Conservation (phyloP, 2,113 vertebrate species). For the Stictonetta naevosa region DNA sequence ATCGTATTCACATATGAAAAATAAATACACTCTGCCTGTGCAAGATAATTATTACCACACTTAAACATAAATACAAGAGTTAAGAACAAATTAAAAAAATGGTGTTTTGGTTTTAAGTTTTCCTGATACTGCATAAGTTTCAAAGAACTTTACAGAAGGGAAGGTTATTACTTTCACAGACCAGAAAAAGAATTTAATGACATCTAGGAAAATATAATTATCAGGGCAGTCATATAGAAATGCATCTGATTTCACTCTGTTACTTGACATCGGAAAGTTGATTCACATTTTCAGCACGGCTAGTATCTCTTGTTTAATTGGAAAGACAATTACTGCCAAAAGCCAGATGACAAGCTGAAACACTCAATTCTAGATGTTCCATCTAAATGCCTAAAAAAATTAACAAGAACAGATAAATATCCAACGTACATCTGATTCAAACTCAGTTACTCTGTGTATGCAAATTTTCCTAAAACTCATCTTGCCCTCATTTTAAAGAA, state of each 20-base stretch:
- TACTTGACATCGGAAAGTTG: not conserved
- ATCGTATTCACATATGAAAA: too few relatives aligned
- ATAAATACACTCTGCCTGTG: not conserved
- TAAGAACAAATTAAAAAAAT: not conserved
- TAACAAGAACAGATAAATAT: not conserved
- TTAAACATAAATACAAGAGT: not conserved
- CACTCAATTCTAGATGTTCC: not conserved
- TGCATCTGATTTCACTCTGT: too few relatives aligned
- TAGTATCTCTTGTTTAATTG: not conserved
- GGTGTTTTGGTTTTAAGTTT: not conserved
- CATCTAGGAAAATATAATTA: conserved; percentile 15
- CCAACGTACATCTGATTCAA: not conserved
- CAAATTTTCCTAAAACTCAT: not conserved
- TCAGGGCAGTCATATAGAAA: not conserved
- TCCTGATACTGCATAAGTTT: not conserved
- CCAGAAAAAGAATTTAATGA: not conserved
- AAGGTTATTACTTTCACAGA: not conserved
- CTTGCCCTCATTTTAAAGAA: not conserved
- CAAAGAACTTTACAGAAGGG: not conserved
- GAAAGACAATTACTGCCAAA: not conserved
- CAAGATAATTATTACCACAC: not conserved
- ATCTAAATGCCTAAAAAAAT: too few relatives aligned
- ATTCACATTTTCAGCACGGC: not conserved
- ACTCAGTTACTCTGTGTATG: not conserved
- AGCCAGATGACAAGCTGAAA: not conserved